Evolutionary conservation across 2,797 vertebrate species (phyloP).

Genomic region (Ciconia nigra): DNA sequence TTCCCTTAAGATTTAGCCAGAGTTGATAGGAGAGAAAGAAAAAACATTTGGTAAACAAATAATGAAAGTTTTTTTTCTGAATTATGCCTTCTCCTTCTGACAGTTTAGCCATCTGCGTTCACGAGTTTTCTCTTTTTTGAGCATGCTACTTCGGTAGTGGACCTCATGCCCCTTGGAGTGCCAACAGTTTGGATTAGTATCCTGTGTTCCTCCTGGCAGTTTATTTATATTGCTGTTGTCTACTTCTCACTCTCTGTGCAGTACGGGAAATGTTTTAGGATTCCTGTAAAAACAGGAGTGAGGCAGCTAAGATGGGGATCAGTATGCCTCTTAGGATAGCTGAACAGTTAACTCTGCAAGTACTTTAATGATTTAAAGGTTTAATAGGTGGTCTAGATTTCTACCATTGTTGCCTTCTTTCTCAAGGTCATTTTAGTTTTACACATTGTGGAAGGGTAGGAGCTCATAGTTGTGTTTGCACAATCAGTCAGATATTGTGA

Average conservation of each 20-base stretch:
- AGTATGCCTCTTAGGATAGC: not conserved
- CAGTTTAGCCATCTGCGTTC: not conserved
- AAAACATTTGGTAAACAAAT: not conserved
- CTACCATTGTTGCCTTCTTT: not conserved
- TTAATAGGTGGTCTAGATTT: not conserved
- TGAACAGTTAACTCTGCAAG: not conserved
- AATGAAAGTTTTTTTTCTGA: not conserved
- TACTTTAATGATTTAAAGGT: not conserved
- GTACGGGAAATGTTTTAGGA: not conserved
- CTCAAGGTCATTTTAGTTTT: not conserved
- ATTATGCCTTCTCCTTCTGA: not conserved
- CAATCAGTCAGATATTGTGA: not conserved
- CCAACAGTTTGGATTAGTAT: not conserved
- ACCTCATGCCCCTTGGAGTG: not conserved
- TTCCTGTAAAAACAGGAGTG: not conserved
- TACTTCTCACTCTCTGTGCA: not conserved
- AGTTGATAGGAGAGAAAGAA: not conserved
- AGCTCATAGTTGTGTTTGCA: not conserved
- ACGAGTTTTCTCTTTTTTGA: not conserved
- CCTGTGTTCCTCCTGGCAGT: not conserved
- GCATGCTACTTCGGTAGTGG: not conserved
- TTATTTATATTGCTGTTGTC: not conserved
- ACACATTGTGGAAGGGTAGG: not conserved
- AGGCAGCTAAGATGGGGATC: not conserved
- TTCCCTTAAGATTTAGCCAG: not conserved